phyloP scores from a whole-genome alignment of 1,140 invertebrate genomes.

The Lepidurus apus region DNA sequence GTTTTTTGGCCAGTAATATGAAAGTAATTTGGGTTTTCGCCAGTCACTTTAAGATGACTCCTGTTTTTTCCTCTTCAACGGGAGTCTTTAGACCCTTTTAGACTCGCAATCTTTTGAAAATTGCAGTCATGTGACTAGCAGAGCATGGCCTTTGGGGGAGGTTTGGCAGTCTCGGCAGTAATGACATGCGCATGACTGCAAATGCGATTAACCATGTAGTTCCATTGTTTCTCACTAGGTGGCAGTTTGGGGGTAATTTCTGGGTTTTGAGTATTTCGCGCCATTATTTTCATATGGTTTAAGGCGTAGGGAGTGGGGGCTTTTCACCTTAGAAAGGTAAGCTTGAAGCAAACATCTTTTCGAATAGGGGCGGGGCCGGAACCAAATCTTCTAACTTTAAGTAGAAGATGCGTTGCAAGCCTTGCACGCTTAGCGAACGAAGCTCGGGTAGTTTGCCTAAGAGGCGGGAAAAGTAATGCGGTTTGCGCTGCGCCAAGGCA shows the following conservation, averaged over 20 bases:
- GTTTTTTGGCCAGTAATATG: neutral
- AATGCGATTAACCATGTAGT: too few species aligned
- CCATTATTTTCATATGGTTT: neutral
- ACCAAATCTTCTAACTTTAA: conserved; percentile 87
- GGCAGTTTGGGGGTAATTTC: neutral
- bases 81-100: too few species aligned
- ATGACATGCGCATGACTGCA: too few species aligned
- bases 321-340: conserved; percentile 70
- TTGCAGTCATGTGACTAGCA: neutral
- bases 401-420: conserved; percentile 88
- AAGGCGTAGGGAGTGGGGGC: neutral
- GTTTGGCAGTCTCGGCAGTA: neutral
- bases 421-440: conserved; percentile 82
- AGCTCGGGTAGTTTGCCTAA: conserved; percentile 86
- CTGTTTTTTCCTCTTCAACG: too few species aligned
- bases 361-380: conserved; percentile 83
- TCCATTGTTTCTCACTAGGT: too few species aligned
- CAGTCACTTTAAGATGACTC: neutral
- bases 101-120: too few species aligned
- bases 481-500: conserved; percentile 75
- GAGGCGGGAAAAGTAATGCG: conserved; percentile 85
- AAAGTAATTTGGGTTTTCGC: neutral
- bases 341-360: conserved; percentile 89
- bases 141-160: neutral
- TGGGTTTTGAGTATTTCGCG: conserved; percentile 6